phyloP scores from a whole-genome alignment of 2,888 invertebrate genomes.

The Polydrusus tereticollis region DNA sequence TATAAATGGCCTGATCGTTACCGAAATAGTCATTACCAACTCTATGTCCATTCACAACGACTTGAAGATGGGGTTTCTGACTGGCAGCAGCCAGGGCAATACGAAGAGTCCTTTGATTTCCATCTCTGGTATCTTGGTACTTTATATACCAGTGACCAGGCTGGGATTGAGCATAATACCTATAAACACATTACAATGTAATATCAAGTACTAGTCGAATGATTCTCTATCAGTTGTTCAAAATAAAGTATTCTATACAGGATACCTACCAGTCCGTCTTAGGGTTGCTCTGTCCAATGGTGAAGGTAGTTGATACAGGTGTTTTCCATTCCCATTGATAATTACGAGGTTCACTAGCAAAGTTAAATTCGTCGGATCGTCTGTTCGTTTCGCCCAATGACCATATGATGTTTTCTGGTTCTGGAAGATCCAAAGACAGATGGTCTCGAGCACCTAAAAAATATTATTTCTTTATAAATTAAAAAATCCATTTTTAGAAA shows the following conservation, averaged over 20 bases:
- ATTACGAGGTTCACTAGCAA: conserved; percentile 29
- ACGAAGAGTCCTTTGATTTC: conserved; percentile 11
- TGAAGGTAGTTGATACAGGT: conserved; percentile 27
- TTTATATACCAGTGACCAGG: conserved; percentile 35
- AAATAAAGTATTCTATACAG: no score
- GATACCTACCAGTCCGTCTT: conserved; percentile 29
- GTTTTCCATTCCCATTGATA: conserved; percentile 35
- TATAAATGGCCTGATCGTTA: conserved; percentile 23
- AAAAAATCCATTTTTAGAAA: no score
- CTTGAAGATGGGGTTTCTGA: conserved; percentile 8
- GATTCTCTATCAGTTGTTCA: no score
- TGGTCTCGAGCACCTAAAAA: conserved; percentile 7
- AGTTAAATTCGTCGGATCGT: conserved; percentile 31
- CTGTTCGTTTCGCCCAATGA: conserved; percentile 38
- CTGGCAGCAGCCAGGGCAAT: conserved; percentile 21
- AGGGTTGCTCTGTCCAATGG: conserved; percentile 26
- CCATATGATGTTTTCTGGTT: conserved; percentile 39
- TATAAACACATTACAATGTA: background rate
- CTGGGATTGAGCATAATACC: conserved; percentile 43
- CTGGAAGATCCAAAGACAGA: conserved; percentile 21
- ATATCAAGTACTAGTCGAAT: no score
- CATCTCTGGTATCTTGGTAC: conserved; percentile 27
- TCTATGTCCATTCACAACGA: conserved; percentile 10
- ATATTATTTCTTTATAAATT: background rate
- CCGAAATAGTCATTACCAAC: conserved; percentile 5